Evolutionary conservation across 1,140 invertebrate genomes (phyloP), one percentile per base, ranked within the genome.

Genomic region (Cardiocondyla obscurior): DNA sequence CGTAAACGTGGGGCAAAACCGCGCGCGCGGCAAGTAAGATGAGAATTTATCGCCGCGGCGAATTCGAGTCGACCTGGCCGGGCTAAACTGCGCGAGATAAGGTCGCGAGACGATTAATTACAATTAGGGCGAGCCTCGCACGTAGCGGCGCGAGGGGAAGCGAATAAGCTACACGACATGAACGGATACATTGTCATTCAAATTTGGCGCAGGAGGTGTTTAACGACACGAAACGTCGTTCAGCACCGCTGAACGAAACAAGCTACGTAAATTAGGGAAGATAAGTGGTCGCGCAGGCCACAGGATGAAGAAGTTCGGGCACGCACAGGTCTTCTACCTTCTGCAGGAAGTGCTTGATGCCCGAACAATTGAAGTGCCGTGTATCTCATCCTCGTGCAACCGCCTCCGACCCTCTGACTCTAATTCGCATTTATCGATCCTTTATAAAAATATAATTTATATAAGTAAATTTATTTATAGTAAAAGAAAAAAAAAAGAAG

Each of bases 181-280:
- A 44, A 67, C 74, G 74, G 74, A 67, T 55, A 69, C 28, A 83
- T 83, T 85, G 72, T 83, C 81, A 83, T 77, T 69, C 49, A 85
- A 77, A 83, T 77, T 77, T 39, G 72, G 57, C 46, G 28, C 42
- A 33, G 36, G 62, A 49, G 44, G 64, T 51, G 44, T 85, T 85
- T 83, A 85, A 79, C 44, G 81, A 83, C 81, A 85, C 81, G 84
- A 77, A 77, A 85, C 62, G 79, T 82, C 81, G 69, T 82, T 62
- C 65, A 69, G 44, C 81, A 58, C 25, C 7, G 65, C 73, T 42
- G 69, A 74, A 46, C 53, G 79, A 81, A 79, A 69, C 74, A 69
- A 64, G 58, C 58, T 64, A 83, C 81, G 84, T 83, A 85, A 85
- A 85, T 85, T 85, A 85, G 81, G 81, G 53, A 77, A 83, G 84